Percentiles rank a stretch among this genome's conserved stretches.
Conservation (phyloP, 2,113 vertebrate species). For the Sitta europaea region DNA sequence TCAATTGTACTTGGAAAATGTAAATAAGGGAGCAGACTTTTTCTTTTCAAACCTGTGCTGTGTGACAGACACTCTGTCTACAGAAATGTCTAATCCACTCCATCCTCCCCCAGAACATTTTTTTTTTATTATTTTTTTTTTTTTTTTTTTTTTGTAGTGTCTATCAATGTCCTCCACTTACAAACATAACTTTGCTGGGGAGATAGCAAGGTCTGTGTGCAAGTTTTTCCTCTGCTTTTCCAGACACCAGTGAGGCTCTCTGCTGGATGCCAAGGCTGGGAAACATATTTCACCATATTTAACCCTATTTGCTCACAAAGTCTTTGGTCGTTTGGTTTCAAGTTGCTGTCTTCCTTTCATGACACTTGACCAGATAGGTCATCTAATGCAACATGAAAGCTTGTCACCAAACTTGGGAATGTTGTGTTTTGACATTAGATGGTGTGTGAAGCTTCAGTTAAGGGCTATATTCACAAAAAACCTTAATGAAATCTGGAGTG, state of each 20-base stretch:
- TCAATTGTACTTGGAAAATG: slow-evolving; percentile 56
- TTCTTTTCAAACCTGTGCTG: slow-evolving; percentile 64
- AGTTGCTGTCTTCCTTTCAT: neutral
- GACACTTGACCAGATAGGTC: neutral
- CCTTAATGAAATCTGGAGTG: neutral
- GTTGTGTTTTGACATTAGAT: neutral
- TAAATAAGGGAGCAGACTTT: slow-evolving; percentile 53
- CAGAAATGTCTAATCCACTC: neutral
- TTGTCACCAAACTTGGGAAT: neutral
- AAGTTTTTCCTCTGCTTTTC: slow-evolving; percentile 74
- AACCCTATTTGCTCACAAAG: neutral
- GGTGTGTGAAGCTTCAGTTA: neutral
- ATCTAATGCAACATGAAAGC: neutral
- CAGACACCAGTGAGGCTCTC: neutral
- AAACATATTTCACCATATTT: neutral
- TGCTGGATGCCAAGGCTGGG: slow-evolving; percentile 36
- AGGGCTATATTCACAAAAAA: neutral
- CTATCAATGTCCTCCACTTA: slow-evolving; percentile 68
- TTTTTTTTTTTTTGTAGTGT: slow-evolving; percentile 68
- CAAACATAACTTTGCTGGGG: slow-evolving; percentile 49
- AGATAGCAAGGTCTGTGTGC: slow-evolving; percentile 75
- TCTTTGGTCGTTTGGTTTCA: neutral
- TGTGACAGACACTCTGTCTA: neutral
- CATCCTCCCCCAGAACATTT: neutral
- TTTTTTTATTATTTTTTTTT: too few species aligned